Evolutionary conservation across 2,888 invertebrate species (phyloP).

Genomic region (Salticus scenicus): DNA sequence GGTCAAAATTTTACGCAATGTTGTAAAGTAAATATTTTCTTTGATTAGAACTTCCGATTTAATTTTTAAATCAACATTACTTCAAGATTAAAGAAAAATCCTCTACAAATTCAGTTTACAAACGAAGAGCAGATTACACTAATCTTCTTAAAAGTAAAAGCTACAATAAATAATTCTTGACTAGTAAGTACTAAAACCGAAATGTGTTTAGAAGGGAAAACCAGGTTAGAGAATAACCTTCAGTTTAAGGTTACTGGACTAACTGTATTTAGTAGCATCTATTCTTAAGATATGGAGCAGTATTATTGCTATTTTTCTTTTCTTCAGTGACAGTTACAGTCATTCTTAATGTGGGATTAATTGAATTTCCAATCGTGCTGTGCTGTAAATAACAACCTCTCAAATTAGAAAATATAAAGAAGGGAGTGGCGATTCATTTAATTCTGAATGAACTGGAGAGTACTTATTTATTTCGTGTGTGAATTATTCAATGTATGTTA

Average conservation of each 20-base stretch:
- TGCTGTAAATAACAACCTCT: not conserved
- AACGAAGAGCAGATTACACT: too few relatives aligned
- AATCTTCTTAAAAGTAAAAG: too few relatives aligned
- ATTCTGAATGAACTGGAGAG: not conserved
- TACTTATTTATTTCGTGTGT: not conserved
- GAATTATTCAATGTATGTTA: not conserved
- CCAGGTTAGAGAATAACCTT: not conserved
- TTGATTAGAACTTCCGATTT: too few relatives aligned
- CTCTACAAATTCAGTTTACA: too few relatives aligned
- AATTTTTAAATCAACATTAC: too few relatives aligned
- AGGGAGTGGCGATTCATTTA: not conserved
- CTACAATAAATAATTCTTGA: too few relatives aligned
- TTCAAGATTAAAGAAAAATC: too few relatives aligned
- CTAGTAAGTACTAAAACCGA: too few relatives aligned
- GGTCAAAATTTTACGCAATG: too few relatives aligned
- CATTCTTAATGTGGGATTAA: not conserved
- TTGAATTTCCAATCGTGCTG: constrained; percentile 16
- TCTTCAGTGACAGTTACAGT: constrained; percentile 9
- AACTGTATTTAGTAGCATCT: not conserved
- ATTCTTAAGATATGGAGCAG: not conserved
- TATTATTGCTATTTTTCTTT: not conserved
- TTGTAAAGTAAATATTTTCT: too few relatives aligned
- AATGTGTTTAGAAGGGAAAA: too few relatives aligned
- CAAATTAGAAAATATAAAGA: not conserved
- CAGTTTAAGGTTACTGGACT: not conserved